A percentile compares a stretch with the other conserved stretches of the same genome.
These are phyloP conservation scores for Sporophila hypoxantha DNA, from an alignment of 2,113 vertebrate species.

Conservation along the genomic window DNA sequence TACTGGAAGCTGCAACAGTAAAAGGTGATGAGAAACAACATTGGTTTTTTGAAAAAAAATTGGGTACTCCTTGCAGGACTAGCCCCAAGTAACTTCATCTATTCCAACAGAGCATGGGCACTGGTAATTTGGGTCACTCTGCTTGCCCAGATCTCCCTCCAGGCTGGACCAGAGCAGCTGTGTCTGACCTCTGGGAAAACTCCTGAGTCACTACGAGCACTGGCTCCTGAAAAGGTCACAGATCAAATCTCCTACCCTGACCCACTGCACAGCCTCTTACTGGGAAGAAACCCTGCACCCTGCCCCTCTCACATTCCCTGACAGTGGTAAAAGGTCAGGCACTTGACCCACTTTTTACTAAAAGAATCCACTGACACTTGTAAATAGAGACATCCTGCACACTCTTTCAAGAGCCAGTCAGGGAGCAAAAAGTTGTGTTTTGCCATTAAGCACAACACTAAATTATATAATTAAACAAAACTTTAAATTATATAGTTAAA, in stretches of 20 bases:
- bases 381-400: background rate
- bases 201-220: fast-evolving
- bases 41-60: fast-evolving
- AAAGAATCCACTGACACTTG: background rate
- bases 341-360: background rate
- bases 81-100: background rate
- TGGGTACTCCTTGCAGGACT: background rate
- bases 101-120: background rate
- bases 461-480: background rate
- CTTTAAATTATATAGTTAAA: background rate
- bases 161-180: background rate
- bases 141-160: background rate
- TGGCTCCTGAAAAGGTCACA: background rate
- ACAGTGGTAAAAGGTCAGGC: background rate
- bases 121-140: background rate
- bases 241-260: background rate
- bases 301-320: background rate
- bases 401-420: background rate
- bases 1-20: background rate
- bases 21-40: background rate
- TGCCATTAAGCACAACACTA: background rate
- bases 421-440: background rate
- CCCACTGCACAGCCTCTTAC: background rate
- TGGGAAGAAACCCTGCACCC: background rate
- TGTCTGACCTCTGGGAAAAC: background rate